Conservation (phyloP, 2,113 vertebrate genomes). For the Serinus canaria region DNA sequence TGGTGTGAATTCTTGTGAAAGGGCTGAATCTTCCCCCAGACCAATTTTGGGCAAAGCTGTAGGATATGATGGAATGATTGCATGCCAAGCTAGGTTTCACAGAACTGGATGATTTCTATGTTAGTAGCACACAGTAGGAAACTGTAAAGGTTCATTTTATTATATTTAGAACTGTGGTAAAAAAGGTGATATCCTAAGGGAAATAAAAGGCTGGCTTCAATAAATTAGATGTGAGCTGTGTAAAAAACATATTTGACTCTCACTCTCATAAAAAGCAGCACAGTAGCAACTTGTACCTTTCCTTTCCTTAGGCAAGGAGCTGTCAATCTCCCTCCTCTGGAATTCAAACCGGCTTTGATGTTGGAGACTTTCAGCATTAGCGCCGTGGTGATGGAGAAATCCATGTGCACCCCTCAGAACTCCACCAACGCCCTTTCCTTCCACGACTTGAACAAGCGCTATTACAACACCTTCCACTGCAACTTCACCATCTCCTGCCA, state of each 20-base stretch:
- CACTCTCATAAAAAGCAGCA: neutral
- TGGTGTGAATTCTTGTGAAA: neutral
- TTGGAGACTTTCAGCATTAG: conserved; percentile 97
- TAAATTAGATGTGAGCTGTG: neutral
- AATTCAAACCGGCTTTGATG: conserved; percentile 95
- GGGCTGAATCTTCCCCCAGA: neutral
- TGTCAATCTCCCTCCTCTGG: conserved; percentile 88
- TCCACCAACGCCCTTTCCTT: conserved; percentile 86
- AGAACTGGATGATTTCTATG: neutral
- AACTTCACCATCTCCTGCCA: conserved; percentile 97
- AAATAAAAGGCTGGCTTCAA: neutral
- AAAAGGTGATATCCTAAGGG: neutral
- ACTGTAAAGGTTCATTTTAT: neutral
- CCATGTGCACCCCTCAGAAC: conserved; percentile 83
- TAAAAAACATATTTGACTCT: neutral
- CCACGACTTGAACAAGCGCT: conserved; percentile 92
- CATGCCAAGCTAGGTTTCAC: neutral
- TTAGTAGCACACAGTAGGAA: neutral
- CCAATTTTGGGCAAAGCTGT: neutral
- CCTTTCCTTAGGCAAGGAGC: conserved; percentile 83
- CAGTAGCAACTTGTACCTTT: neutral
- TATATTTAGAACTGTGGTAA: neutral
- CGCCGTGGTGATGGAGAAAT: conserved; percentile 94
- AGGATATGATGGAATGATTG: neutral
- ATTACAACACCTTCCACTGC: conserved; percentile 94